These are phyloP conservation scores for Drosophila asahinai DNA, from an alignment of 1,140 invertebrate species.

Conservation along the genomic window DNA sequence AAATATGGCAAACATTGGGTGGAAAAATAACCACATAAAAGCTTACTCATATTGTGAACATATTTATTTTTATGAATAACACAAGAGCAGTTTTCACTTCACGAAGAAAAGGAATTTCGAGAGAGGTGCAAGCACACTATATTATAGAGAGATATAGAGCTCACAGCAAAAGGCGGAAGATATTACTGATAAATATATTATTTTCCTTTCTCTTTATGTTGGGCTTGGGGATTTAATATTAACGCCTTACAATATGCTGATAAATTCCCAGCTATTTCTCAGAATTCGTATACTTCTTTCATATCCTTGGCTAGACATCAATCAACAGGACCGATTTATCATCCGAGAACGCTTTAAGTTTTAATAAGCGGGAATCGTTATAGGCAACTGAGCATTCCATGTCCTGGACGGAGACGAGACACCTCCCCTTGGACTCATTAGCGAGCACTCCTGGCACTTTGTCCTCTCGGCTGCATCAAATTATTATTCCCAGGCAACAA, in stretches of 20 bases:
- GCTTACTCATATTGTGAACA: slow-evolving; percentile 4
- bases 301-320: slow-evolving; percentile 28
- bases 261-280: slow-evolving; percentile 7
- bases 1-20: slow-evolving; percentile 6
- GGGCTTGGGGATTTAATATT: background rate
- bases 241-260: background rate
- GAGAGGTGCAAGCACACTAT: background rate
- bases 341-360: slow-evolving; percentile 59
- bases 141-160: background rate
- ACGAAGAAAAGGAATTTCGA: background rate
- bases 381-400: slow-evolving; percentile 30
- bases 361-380: slow-evolving; percentile 61
- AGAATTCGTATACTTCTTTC: slow-evolving; percentile 1
- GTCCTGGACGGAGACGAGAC: slow-evolving; percentile 9
- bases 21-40: slow-evolving; percentile 8
- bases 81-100: slow-evolving; percentile 12
- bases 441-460: slow-evolving; percentile 35
- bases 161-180: background rate
- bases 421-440: slow-evolving; percentile 63
- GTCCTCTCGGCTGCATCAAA: slow-evolving; percentile 51
- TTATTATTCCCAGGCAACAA: slow-evolving; percentile 64
- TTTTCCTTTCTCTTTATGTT: background rate
- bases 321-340: slow-evolving; percentile 58
- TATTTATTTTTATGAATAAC: slow-evolving; percentile 12
- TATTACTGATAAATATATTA: no score